Evolutionary conservation across 2,888 invertebrate genomes (phyloP).

Genomic region (Peribatodes rhomboidaria): DNA sequence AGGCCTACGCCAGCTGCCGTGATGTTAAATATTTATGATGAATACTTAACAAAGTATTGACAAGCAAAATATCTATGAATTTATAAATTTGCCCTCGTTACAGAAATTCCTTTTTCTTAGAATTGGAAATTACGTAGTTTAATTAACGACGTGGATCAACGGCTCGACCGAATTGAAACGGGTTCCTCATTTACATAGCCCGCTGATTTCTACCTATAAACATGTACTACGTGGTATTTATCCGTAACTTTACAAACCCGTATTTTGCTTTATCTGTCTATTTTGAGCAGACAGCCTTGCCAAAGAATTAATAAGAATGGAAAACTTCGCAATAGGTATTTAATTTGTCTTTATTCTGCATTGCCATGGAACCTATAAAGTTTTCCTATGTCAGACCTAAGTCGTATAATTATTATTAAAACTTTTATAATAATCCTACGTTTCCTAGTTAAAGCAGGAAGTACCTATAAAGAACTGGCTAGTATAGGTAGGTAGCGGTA

Average conservation of each 20-base stretch:
- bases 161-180: constrained; percentile 41
- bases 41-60: constrained; percentile 34
- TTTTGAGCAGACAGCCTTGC: constrained; percentile 27
- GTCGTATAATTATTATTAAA: background rate
- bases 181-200: constrained; percentile 42
- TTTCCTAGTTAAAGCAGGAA: constrained; percentile 13
- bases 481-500: background rate
- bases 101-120: constrained; percentile 38
- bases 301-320: constrained; percentile 20
- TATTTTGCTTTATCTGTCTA: constrained; percentile 25
- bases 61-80: constrained; percentile 28
- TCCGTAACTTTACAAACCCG: constrained; percentile 24
- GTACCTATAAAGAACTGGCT: background rate
- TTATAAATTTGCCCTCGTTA: constrained; percentile 33
- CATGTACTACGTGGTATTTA: constrained; percentile 25
- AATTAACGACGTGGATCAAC: constrained; percentile 39
- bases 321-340: constrained; percentile 8
- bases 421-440: background rate
- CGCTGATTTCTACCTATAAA: constrained; percentile 38
- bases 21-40: constrained; percentile 30
- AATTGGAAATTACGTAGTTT: constrained; percentile 41
- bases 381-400: background rate
- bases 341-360: background rate
- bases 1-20: background rate
- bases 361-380: background rate